A percentile compares a stretch with the other conserved stretches of the same genome.
Conservation (phyloP, 1,140 invertebrate genomes). For the Polypedilum vanderplanki region DNA sequence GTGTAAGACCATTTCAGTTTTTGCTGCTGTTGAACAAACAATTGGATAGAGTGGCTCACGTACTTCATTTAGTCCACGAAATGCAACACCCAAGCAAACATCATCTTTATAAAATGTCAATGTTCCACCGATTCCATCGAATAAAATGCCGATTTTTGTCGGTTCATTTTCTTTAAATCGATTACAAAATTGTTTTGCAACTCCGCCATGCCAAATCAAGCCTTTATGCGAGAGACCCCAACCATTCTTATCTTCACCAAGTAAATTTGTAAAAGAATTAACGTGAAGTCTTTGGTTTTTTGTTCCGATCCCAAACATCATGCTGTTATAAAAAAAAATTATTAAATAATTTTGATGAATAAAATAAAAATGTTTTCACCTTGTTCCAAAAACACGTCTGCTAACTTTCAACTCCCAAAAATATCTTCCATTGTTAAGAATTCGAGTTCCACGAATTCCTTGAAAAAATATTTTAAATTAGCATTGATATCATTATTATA, state of each 20-base stretch:
- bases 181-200: conserved; percentile 54
- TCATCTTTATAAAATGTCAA: conserved; percentile 69
- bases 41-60: conserved; percentile 57
- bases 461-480: background rate
- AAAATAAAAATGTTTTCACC: background rate
- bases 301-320: conserved; percentile 71
- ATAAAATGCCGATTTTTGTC: conserved; percentile 58
- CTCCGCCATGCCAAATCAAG: conserved; percentile 60
- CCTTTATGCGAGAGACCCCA: conserved; percentile 73
- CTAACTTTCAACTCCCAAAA: conserved; percentile 65
- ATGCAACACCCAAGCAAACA: conserved; percentile 53
- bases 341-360: background rate
- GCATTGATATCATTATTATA: background rate
- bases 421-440: conserved; percentile 56
- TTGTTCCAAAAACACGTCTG: conserved; percentile 61
- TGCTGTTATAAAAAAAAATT: conserved; percentile 43
- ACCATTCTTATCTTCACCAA: conserved; percentile 62
- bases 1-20: conserved; percentile 62
- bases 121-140: conserved; percentile 61
- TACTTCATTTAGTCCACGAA: conserved; percentile 50
- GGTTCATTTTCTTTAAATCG: conserved; percentile 63
- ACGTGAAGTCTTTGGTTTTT: conserved; percentile 54
- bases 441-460: conserved; percentile 55
- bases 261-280: conserved; percentile 59
- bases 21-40: conserved; percentile 65